phyloP scores from a whole-genome alignment of 2,888 invertebrate species.

The Liodrosophila aerea region DNA sequence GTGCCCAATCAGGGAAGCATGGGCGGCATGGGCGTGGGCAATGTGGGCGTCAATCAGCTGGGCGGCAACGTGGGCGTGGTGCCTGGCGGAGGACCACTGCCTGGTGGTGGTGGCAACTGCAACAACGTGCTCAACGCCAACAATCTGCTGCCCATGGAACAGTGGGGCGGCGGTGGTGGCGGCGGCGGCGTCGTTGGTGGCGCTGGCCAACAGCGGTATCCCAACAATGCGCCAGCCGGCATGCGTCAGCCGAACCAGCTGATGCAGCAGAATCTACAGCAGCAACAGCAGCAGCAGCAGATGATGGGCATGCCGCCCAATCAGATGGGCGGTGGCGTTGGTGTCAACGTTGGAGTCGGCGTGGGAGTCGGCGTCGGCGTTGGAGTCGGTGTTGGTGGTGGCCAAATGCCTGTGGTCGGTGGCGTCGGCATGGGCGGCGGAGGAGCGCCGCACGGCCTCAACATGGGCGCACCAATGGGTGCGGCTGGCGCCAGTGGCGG shows the following conservation, averaged over 20 bases:
- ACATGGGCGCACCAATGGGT: constrained; percentile 68
- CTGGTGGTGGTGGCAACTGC: constrained; percentile 53
- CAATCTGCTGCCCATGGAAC: constrained; percentile 84
- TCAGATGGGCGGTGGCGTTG: constrained; percentile 71
- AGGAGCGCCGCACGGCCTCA: constrained; percentile 55
- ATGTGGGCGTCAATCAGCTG: constrained; percentile 49
- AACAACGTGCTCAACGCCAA: constrained; percentile 81
- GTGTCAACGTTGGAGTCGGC: constrained; percentile 21
- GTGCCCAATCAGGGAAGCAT: constrained; percentile 79
- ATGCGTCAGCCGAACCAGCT: constrained; percentile 84
- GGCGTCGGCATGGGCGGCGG: constrained; percentile 72
- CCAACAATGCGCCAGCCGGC: constrained; percentile 48
- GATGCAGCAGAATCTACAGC: constrained; percentile 81
- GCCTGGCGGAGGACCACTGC: constrained; percentile 47
- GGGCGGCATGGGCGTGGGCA: constrained; percentile 61
- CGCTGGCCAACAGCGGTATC: constrained; percentile 80
- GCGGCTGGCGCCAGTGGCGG: constrained; percentile 57
- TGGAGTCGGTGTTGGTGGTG: constrained; percentile 32
- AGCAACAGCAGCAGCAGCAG: constrained; percentile 76
- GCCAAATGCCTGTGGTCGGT: constrained; percentile 66
- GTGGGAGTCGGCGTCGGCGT: constrained; percentile 73
- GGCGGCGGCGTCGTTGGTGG: constrained; percentile 65
- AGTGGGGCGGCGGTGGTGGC: constrained; percentile 82
- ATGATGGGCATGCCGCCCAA: constrained; percentile 81
- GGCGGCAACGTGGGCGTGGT: constrained; percentile 60